phyloP scores from a whole-genome alignment of 2,113 vertebrate genomes.

The Stigmatopora argus region DNA sequence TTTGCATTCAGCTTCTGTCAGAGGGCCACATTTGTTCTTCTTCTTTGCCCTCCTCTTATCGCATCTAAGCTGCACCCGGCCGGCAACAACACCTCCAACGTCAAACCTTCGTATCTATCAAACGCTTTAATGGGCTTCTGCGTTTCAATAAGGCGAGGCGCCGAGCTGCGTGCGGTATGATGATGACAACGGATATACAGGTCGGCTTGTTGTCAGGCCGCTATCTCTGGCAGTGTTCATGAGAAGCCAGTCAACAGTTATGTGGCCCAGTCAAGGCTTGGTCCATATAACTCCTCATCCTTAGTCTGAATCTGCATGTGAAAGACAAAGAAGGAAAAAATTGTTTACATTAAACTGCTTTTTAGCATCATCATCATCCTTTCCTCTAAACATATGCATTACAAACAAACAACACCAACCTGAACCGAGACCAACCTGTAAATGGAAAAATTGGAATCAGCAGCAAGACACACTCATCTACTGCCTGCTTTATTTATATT shows the following conservation, averaged over 20 bases:
- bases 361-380: neutral
- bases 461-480: neutral
- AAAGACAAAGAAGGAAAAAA: neutral
- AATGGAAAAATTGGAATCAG: slow-evolving; percentile 4
- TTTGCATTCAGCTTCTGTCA: slow-evolving; percentile 48
- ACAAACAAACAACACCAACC: slow-evolving; percentile 11
- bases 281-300: neutral
- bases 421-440: slow-evolving; percentile 5
- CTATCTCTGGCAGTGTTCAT: slow-evolving; percentile 32
- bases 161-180: slow-evolving; percentile 32
- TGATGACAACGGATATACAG: slow-evolving; percentile 40
- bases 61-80: slow-evolving; percentile 50
- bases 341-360: slow-evolving; percentile 5
- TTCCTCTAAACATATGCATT: neutral
- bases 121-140: slow-evolving; percentile 55
- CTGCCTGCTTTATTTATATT: neutral
- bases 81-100: slow-evolving; percentile 43
- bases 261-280: slow-evolving; percentile 2
- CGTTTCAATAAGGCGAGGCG: slow-evolving; percentile 52
- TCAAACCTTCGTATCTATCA: slow-evolving; percentile 43
- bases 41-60: slow-evolving; percentile 48
- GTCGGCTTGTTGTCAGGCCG: slow-evolving; percentile 29
- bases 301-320: neutral
- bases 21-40: slow-evolving; percentile 29
- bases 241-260: slow-evolving; percentile 20